These are phyloP conservation scores for Sipha flava DNA, from an alignment of 1,140 invertebrate genomes.

Conservation along the genomic window DNA sequence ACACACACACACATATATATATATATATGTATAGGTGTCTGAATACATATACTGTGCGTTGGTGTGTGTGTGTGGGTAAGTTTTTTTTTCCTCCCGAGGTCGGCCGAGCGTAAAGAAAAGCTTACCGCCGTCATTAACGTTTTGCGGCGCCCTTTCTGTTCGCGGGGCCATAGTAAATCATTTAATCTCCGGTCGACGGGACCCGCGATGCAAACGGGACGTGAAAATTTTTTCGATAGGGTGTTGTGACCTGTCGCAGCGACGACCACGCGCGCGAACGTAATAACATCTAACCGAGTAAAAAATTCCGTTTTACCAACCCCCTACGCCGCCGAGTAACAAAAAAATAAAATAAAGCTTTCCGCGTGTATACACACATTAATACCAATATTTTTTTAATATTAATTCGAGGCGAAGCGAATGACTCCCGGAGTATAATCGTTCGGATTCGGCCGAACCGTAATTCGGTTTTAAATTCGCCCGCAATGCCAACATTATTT, in stretches of 20 bases:
- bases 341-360: too few species aligned
- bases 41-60: too few species aligned
- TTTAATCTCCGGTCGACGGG: slow-evolving; percentile 21
- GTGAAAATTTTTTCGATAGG: slow-evolving; percentile 17
- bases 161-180: not conserved
- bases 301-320: not conserved
- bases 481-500: too few species aligned
- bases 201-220: not conserved
- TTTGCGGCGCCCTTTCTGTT: not conserved
- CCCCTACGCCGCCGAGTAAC: too few species aligned
- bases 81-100: not conserved
- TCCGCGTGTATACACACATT: too few species aligned
- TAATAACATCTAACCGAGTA: not conserved
- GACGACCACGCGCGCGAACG: not conserved
- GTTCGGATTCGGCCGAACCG: too few species aligned
- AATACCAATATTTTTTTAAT: too few species aligned
- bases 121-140: slow-evolving; percentile 9
- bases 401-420: too few species aligned
- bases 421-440: too few species aligned
- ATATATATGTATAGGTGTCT: not conserved
- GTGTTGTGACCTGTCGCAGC: not conserved
- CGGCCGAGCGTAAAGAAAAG: slow-evolving; percentile 10
- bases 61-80: not conserved
- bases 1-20: not conserved
- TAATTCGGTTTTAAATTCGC: too few species aligned